Base-by-base conservation (phyloP, 2,797 vertebrate species). In the Mus spretus region DNA sequence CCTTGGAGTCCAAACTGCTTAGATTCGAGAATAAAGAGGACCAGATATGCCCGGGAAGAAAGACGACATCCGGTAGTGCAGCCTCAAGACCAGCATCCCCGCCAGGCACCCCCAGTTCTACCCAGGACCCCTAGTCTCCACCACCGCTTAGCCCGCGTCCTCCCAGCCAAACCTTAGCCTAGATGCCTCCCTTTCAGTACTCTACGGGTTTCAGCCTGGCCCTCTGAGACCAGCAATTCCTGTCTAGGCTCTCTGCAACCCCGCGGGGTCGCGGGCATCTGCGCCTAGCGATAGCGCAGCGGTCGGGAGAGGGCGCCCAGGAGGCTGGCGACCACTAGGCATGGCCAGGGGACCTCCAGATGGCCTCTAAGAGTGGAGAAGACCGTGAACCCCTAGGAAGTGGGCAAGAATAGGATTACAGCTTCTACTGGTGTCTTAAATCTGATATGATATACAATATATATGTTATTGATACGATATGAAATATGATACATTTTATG, bases 281-380 rank as follows among this genome's bases (percentile, higher is more conserved):
- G 40, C 3, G 74, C 82, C 3, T 44, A 61, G 74, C 37, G 28
- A 14, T 74, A 91, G 47, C 57, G 0, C 34, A 20, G 75, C 78
- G 0, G 96, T 96, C 97, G 24, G 88, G 95, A 98, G 98, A 98
- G 97, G 98, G 98, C 97, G 97, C 97, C 95, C 91, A 44, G 97
- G 97, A 98, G 96, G 89, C 90, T 82, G 9, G 95, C 17, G 85
- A 77, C 82, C 6, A 14, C 44, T 24, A 24, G 26, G 59, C 9
- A 89, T 6, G 57, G 28, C 9, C 13, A 0, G 17, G 17, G 63
- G 84, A 77, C 75, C 13, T 65, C 44, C 24, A 6, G 40, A 44
- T 12, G 34, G 81, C 65, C 65, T 78, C 50, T 55, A 67, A 50
- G 85, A 57, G 47, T 34, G 14, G 28, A 15, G 77, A 57, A 55